Conservation (phyloP, 1,140 invertebrate genomes). For the Cylas formicarius region DNA sequence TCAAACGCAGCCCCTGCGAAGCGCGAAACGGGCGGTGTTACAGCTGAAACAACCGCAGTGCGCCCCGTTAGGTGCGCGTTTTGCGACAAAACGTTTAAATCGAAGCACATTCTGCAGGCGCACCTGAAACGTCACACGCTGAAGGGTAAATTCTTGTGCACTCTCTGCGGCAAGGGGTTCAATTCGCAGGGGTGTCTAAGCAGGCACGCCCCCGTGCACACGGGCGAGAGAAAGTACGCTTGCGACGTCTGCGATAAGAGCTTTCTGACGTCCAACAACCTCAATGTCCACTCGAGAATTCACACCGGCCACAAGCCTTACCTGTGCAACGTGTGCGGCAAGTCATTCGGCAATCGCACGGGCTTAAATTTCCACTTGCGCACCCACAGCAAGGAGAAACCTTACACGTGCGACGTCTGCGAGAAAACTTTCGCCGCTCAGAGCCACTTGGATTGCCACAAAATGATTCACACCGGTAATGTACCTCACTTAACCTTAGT, state of each 20-base stretch:
- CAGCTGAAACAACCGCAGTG: too few species aligned
- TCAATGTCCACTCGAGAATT: slow-evolving; percentile 28
- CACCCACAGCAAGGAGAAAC: slow-evolving; percentile 35
- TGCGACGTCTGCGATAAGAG: slow-evolving; percentile 52
- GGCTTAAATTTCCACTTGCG: slow-evolving; percentile 32
- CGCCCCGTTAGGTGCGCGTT: slow-evolving; percentile 45
- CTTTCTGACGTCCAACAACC: slow-evolving; percentile 39
- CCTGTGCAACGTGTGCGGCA: slow-evolving; percentile 33
- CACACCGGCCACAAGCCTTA: slow-evolving; percentile 29
- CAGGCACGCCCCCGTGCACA: slow-evolving; percentile 37
- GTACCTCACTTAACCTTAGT: too few species aligned
- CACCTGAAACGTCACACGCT: slow-evolving; percentile 63
- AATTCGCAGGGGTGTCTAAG: slow-evolving; percentile 31
- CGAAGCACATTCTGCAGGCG: slow-evolving; percentile 57
- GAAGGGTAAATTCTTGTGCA: slow-evolving; percentile 54
- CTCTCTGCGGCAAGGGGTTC: slow-evolving; percentile 57
- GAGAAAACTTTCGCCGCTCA: slow-evolving; percentile 30
- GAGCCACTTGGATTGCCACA: slow-evolving; percentile 41
- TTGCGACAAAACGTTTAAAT: slow-evolving; percentile 58
- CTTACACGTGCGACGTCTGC: slow-evolving; percentile 32
- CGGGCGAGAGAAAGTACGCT: slow-evolving; percentile 53
- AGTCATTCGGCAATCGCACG: slow-evolving; percentile 31
- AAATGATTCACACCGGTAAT: slow-evolving; percentile 55
- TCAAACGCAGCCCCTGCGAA: too few species aligned
- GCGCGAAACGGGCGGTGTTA: too few species aligned